Evolutionary conservation across 2,113 vertebrate genomes (phyloP), one percentile per base, ranked within the genome.

Genomic region (Pteropus alecto): DNA sequence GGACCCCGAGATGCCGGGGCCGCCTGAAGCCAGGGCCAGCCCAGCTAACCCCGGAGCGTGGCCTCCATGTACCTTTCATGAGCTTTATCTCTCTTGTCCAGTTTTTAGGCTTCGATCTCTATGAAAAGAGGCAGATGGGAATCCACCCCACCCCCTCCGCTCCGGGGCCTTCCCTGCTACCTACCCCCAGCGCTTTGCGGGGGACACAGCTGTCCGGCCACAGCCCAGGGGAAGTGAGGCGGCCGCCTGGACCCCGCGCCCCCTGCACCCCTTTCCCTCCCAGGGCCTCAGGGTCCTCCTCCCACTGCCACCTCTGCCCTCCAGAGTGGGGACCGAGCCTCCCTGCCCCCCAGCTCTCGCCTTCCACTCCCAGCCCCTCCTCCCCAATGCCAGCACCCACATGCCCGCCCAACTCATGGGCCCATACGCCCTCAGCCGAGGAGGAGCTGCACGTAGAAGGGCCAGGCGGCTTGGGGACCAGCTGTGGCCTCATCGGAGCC

Each of bases 91-190:
- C 46, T 0, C 28, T 14, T 12, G 5, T 11, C 24, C 21, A 73
- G 60, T 9, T 33, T 54, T 28, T 6, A 28, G 54, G n/a, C 22
- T 71, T 43, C 9, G 73, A 30, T 86, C 43, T 28, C 60, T 48
- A 7, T 21, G 70, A 48, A 13, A 68, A 18, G 19, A 68, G 7
- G 30, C 8, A 30, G 12, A 7, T 22, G 33, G 8, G 38, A 24
- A 8, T 21, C 14, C 26, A 22, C 54, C 16, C 5, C 7, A 0
- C 11, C 60, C 46, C 46, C 2, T 2, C 8, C 19, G 13, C 8
- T 16, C 14, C 14, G 1, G 21, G 87, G 4, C 56, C 60, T 48
- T 13, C 18, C 73, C 46, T 54, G 46, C 58, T 19, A 4, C 21
- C 60, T 24, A 18, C 60, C 38, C 26, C 19, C 48, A 2, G 58